Evolutionary conservation across 2,888 invertebrate genomes (phyloP).

Genomic region (Eristalis intricaria): DNA sequence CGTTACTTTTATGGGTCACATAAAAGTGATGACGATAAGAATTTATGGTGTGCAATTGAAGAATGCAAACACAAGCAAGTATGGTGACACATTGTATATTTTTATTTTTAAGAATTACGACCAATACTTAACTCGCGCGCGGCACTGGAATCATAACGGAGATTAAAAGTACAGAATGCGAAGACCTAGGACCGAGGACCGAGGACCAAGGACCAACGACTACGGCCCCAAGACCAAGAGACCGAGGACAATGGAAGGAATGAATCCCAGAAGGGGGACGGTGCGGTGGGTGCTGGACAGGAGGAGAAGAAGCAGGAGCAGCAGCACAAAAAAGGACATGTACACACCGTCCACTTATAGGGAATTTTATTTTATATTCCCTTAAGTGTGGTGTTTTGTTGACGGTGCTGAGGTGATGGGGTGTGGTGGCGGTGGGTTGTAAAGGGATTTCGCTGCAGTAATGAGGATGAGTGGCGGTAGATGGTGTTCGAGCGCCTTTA

Average conservation of each 20-base stretch:
- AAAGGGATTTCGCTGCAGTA: constrained; percentile 29
- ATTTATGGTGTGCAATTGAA: too few relatives aligned
- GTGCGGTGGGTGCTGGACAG: neutral
- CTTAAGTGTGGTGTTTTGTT: constrained; percentile 64
- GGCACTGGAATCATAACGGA: constrained; percentile 52
- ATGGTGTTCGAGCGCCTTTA: neutral
- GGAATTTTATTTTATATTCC: constrained; percentile 68
- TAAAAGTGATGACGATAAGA: too few relatives aligned
- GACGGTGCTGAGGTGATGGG: constrained; percentile 15
- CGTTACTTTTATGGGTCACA: too few relatives aligned
- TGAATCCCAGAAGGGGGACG: neutral
- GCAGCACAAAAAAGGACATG: constrained; percentile 13
- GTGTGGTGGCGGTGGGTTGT: constrained; percentile 11
- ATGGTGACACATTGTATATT: too few relatives aligned
- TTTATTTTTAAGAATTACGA: too few relatives aligned
- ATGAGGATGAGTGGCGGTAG: constrained; percentile 43
- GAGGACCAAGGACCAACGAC: neutral
- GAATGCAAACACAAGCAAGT: too few relatives aligned
- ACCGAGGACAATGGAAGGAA: neutral
- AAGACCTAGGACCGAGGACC: constrained; percentile 8
- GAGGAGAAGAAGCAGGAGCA: neutral
- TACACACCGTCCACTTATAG: constrained; percentile 62
- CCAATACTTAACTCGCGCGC: too few relatives aligned
- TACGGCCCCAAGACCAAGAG: neutral
- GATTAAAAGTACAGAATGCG: constrained; percentile 47